phyloP scores from a whole-genome alignment of 2,797 vertebrate genomes.

The Chaenodraco wilsoni region DNA sequence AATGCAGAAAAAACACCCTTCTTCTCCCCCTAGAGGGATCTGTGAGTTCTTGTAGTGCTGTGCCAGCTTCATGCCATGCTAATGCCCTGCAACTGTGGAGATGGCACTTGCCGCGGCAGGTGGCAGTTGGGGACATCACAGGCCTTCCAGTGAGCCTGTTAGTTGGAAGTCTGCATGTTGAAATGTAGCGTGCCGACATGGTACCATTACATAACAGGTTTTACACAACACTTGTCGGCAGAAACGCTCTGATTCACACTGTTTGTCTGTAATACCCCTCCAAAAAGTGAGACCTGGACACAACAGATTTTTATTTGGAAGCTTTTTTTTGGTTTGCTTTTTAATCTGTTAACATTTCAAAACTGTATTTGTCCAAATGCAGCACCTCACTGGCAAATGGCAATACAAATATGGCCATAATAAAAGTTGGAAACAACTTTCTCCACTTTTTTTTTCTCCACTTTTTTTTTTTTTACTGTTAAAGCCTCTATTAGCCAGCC shows the following conservation, averaged over 20 bases:
- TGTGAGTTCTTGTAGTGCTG: constrained; percentile 44
- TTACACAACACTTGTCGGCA: constrained; percentile 47
- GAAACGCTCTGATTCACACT: constrained; percentile 46
- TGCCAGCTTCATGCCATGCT: constrained; percentile 46
- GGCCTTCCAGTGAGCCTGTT: constrained; percentile 57
- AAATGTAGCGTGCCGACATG: constrained; percentile 36
- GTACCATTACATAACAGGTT: constrained; percentile 52
- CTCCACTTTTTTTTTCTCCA: neutral
- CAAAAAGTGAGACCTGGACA: constrained; percentile 39
- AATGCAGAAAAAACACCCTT: neutral
- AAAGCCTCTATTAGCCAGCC: constrained; percentile 48
- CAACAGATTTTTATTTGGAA: constrained; percentile 21
- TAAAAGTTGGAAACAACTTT: constrained; percentile 33
- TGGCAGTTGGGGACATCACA: constrained; percentile 65
- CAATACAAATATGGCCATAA: constrained; percentile 12
- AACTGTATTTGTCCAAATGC: neutral
- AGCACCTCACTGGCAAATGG: constrained; percentile 4
- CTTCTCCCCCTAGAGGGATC: constrained; percentile 21
- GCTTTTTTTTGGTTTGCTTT: constrained; percentile 25
- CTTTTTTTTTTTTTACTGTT: constrained; percentile 44
- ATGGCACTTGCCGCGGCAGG: constrained; percentile 52
- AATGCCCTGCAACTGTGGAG: constrained; percentile 49
- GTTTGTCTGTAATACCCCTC: constrained; percentile 24
- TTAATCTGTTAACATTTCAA: constrained; percentile 18
- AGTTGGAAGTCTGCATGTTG: constrained; percentile 45